These are phyloP conservation scores for Otis tarda DNA, from an alignment of 2,113 vertebrate species.

Conservation along the genomic window DNA sequence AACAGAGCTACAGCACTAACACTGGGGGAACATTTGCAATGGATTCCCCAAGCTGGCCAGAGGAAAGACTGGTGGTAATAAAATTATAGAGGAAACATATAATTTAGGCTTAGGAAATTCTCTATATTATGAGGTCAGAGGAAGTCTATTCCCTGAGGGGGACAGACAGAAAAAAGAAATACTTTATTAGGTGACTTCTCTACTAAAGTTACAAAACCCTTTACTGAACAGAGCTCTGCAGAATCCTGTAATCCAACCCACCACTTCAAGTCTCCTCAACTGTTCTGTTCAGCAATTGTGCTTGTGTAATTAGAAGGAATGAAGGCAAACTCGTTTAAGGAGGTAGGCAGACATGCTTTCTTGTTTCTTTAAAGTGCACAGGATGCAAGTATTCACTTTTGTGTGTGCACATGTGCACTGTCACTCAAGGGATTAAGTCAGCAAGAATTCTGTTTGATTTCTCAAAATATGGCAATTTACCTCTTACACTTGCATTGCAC, in stretches of 20 bases:
- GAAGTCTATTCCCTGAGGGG: background rate
- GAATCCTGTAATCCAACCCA: background rate
- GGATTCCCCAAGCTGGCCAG: background rate
- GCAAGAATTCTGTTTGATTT: background rate
- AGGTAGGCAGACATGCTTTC: background rate
- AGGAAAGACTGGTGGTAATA: background rate
- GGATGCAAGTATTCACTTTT: rapidly evolving
- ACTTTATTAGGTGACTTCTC: background rate
- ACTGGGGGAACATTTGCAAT: background rate
- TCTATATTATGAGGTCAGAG: background rate
- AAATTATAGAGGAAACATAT: background rate
- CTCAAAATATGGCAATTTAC: background rate
- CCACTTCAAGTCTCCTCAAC: background rate
- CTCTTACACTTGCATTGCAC: background rate
- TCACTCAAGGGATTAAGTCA: background rate
- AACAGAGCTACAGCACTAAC: background rate
- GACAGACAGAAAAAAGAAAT: background rate
- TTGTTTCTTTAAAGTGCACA: background rate
- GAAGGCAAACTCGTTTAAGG: background rate
- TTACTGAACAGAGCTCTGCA: background rate
- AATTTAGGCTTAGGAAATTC: background rate
- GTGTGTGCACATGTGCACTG: background rate
- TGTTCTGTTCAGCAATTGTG: background rate
- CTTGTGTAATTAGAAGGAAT: background rate
- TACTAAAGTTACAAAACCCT: background rate